Base-by-base conservation (phyloP, 2,113 vertebrate species). In the Pelobates fuscus region DNA sequence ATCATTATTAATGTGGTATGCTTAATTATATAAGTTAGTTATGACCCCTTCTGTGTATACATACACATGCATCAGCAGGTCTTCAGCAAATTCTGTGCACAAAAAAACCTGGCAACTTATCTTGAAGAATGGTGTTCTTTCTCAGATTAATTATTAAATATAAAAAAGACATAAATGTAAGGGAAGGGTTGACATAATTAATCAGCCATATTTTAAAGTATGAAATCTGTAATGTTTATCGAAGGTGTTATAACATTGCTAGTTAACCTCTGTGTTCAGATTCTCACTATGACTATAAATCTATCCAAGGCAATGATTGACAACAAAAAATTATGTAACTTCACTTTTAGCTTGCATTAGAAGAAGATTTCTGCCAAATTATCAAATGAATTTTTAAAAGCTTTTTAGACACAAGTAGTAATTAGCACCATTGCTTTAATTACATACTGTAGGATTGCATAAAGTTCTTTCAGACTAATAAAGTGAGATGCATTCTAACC, bases 401-500 rank as follows among this genome's bases (percentile, higher is more conserved):
- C 32, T 37, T 37, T n/a, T 37, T 37, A 37, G 10, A 37, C 32
- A 37, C 32, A 37, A 37, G 10, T 37, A 18, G 15, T 49, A 49
- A 49, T 49, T 49, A 49, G 44, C 44, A 17, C 12, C 10, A 49
- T 17, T 18, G 17, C 15, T 49, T 49, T 49, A 49, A 49, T 17
- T 4, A 49, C 44, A 49, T 17, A 49, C 44, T 37, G 5, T 37
- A 10, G 32, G 10, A 37, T 37, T 37, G 32, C 5, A 17, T 49
- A 49, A 14, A 49, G 12, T 24, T 43, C 23, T 32, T 15, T 59
- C 55, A 59, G 3, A 67, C 55, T 78, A 86, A 81, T 81, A 82
- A 85, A 85, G 83, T 74, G 80, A 84, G 83, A 87, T 85, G 81
- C 81, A 84, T 82, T 84, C 84, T 86, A 68, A 82, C 78, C 77